A percentile compares a stretch with the other conserved stretches of the same genome.
Evolutionary conservation across 1,140 invertebrate genomes (phyloP).

Genomic region (Drosophila aff.): DNA sequence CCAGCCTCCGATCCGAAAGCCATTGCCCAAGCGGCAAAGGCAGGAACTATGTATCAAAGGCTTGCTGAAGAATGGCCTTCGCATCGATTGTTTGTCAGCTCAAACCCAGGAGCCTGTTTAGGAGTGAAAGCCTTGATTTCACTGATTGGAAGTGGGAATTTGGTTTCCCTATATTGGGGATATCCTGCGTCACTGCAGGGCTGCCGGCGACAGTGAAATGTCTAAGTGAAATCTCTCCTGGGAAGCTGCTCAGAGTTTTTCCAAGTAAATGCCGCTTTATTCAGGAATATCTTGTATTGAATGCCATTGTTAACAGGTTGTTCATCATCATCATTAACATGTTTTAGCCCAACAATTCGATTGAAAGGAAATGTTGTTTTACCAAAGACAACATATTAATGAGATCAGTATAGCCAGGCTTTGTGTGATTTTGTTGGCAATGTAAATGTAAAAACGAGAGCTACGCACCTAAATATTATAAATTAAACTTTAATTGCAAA

Average conservation of each 20-base stretch:
- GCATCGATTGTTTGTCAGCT: constrained; percentile 22
- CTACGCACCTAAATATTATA: too few species aligned
- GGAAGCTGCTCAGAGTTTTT: background rate
- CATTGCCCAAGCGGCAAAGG: constrained; percentile 18
- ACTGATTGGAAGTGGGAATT: background rate
- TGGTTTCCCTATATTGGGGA: background rate
- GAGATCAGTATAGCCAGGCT: too few species aligned
- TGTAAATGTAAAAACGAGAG: too few species aligned
- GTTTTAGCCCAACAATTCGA: background rate
- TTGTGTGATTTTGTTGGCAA: too few species aligned
- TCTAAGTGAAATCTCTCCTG: background rate
- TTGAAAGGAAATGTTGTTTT: background rate
- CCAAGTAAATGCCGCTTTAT: background rate
- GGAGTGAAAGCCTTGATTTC: background rate
- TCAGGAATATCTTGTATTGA: background rate
- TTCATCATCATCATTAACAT: background rate
- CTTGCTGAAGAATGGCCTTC: constrained; percentile 20
- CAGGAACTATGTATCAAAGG: constrained; percentile 21
- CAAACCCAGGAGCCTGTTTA: background rate
- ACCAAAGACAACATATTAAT: too few species aligned
- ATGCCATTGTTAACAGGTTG: background rate
- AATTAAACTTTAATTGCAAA: too few species aligned
- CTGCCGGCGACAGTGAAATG: background rate
- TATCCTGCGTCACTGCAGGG: background rate
- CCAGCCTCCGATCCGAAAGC: constrained; percentile 24